These are phyloP conservation scores for Brachionus asplanchnoidis DNA, from an alignment of 1,140 invertebrate species.

Conservation along the genomic window DNA sequence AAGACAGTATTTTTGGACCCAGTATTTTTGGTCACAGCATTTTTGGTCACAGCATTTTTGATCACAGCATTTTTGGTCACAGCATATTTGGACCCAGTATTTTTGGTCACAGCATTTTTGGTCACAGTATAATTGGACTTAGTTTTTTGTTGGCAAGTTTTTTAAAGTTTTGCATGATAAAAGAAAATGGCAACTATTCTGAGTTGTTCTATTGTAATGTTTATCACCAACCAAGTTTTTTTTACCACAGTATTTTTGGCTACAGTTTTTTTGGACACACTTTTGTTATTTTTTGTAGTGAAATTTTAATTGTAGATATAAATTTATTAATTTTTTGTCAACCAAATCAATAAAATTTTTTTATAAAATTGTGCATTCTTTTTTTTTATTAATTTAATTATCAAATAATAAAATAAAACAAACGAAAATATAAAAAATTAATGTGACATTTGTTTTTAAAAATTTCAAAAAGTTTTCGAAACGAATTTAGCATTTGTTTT, in stretches of 20 bases:
- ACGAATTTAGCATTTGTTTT: not conserved
- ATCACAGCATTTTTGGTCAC: not conserved
- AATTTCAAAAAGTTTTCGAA: not conserved
- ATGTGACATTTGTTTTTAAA: not conserved
- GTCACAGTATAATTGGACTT: no score
- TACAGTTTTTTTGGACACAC: not conserved
- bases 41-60: not conserved
- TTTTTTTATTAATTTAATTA: not conserved
- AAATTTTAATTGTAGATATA: not conserved
- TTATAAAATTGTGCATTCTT: not conserved
- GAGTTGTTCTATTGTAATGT: no score
- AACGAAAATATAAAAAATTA: not conserved
- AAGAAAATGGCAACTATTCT: no score
- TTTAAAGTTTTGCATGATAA: not conserved
- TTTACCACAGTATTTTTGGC: not conserved
- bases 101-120: no score
- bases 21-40: not conserved
- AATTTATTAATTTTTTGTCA: not conserved
- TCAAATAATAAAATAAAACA: not conserved
- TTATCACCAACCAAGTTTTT: not conserved
- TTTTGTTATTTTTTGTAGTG: not conserved
- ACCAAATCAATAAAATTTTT: not conserved
- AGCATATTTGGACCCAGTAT: not conserved
- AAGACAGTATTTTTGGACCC: not conserved
- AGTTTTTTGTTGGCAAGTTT: no score